Evolutionary conservation across 2,888 invertebrate genomes (phyloP).

Genomic region (Oxyteleia sp.): DNA sequence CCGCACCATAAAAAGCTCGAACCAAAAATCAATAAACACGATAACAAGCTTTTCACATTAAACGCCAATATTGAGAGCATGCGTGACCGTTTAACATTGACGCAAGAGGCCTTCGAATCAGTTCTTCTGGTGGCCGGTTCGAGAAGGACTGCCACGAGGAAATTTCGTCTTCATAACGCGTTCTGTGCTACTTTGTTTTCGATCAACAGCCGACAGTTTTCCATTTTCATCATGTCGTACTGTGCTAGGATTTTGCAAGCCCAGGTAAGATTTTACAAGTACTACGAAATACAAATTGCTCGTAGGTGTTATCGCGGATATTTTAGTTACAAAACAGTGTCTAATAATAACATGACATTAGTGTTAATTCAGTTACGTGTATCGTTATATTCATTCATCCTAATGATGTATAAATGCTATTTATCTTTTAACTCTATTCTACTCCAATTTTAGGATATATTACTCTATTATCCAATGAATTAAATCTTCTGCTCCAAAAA

Average conservation of each 20-base stretch:
- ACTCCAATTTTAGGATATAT: background rate
- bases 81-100: constrained; percentile 80
- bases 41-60: background rate
- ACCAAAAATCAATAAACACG: too few relatives aligned
- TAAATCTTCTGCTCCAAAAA: background rate
- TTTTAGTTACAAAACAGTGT: constrained; percentile 32
- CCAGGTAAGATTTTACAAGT: constrained; percentile 89
- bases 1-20: too few relatives aligned
- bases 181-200: constrained; percentile 74
- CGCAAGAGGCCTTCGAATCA: constrained; percentile 78
- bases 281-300: constrained; percentile 3
- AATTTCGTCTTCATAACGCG: constrained; percentile 56
- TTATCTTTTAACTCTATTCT: background rate
- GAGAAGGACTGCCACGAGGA: constrained; percentile 86
- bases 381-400: constrained; percentile 20
- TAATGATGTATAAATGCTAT: background rate
- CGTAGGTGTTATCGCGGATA: constrained; percentile 4
- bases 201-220: constrained; percentile 73
- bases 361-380: constrained; percentile 1
- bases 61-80: constrained; percentile 76
- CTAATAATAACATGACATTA: constrained; percentile 68
- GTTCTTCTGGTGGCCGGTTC: constrained; percentile 87
- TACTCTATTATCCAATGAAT: too few relatives aligned
- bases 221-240: constrained; percentile 90
- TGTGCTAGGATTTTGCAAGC: constrained; percentile 93